phyloP scores from a whole-genome alignment of 2,113 vertebrate genomes.

The Marmota monax region DNA sequence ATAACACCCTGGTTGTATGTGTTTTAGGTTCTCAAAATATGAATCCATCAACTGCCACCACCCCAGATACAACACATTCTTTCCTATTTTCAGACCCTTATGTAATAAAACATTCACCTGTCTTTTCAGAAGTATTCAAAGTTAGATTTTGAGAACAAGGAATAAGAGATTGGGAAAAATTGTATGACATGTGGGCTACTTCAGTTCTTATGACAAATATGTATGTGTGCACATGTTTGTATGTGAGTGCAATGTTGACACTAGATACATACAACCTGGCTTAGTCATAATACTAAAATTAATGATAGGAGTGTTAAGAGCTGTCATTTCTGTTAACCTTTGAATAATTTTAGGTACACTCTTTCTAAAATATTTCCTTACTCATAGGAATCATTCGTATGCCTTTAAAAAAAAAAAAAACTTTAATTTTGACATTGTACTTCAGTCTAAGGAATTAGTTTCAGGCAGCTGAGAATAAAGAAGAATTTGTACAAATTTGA shows the following conservation, averaged over 20 bases:
- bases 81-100: neutral
- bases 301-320: neutral
- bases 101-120: neutral
- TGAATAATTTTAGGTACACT: neutral
- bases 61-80: neutral
- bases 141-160: neutral
- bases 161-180: neutral
- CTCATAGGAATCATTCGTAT: neutral
- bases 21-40: neutral
- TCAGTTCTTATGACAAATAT: neutral
- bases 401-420: neutral
- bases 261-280: neutral
- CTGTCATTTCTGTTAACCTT: neutral
- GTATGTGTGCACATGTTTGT: neutral
- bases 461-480: neutral
- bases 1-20: neutral
- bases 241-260: neutral
- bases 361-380: neutral
- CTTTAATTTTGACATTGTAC: neutral
- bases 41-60: neutral
- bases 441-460: neutral
- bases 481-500: neutral
- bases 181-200: neutral
- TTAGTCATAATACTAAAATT: slow-evolving; percentile 23
- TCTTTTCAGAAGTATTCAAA: neutral